Evolutionary conservation across 2,113 vertebrate species (phyloP), one percentile per base, ranked within the genome.

Genomic region (Halichoerus grypus): DNA sequence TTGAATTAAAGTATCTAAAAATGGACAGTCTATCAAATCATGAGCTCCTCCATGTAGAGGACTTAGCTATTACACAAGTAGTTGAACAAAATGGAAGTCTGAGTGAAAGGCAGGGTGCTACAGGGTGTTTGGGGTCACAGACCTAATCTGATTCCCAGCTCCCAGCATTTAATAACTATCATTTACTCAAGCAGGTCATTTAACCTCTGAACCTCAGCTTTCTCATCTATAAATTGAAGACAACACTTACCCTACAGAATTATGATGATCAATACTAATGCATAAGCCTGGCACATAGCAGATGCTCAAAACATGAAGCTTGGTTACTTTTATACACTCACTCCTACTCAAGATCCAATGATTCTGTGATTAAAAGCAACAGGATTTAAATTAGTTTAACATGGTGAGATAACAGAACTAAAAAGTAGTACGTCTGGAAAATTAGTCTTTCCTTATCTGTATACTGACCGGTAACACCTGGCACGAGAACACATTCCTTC

Each of bases 1-100:
- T 81, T 86, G 36, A 97, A 59, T 71, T 85, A 80, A 80, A 92
- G 63, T 12, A 91, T 51, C 55, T 93, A 84, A 88, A 97, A 88
- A 46, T 46, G 28, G 14, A 86, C 74, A n/a, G 22, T 88, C 61
- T 74, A 77, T 33, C 28, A 90, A 61, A 95, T 92, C 80, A 83
- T 57, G 53, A 95, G 89, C 11, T 79, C 84, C 80, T 96, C 88
- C 82, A 24, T 28, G 39, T 0, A 94, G 3, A 69, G 82, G n/a
- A 95, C 13, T 88, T 94, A 77, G 53, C 83, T 94, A 49, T 55
- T 18, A 83, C 9, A 5, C 42, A 74, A 21, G 31, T 31, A 91
- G 14, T 87, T 91, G 63, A 77, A 33, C 93, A 93, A 83, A 79
- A 95, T 57, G 12, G 31, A 79, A 91, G 24, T 57, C 31, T 36